phyloP scores from a whole-genome alignment of 1,140 invertebrate species.

The Druon quercuslanigerum region DNA sequence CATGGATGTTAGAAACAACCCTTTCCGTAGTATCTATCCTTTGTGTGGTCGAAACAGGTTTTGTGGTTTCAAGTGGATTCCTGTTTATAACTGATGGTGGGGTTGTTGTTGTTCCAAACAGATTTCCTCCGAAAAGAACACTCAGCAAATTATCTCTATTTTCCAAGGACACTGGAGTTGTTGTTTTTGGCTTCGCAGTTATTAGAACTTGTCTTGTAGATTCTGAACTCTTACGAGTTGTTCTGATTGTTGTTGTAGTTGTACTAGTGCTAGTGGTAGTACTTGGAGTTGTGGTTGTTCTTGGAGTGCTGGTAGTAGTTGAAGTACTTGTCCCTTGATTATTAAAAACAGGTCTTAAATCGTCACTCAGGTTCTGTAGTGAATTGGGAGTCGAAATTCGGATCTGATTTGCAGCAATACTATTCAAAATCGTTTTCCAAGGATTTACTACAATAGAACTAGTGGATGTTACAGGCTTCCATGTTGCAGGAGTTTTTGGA shows the following conservation, averaged over 20 bases:
- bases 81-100: conserved; percentile 38
- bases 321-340: not conserved
- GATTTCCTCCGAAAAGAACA: conserved; percentile 64
- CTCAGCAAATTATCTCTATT: conserved; percentile 64
- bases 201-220: conserved; percentile 40
- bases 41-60: conserved; percentile 45
- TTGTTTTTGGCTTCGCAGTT: conserved; percentile 50
- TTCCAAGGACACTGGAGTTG: conserved; percentile 52
- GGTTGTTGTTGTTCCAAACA: conserved; percentile 53
- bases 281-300: conserved; percentile 29
- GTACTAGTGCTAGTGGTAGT: conserved; percentile 35
- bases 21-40: conserved; percentile 39
- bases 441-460: not conserved
- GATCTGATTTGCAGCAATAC: conserved; percentile 1
- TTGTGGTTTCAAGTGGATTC: conserved; percentile 45
- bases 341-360: not conserved
- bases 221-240: not conserved
- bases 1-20: not conserved
- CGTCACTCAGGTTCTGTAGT: not conserved
- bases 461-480: conserved; percentile 45
- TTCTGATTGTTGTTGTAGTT: conserved; percentile 30
- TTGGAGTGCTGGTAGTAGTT: not conserved
- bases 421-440: conserved; percentile 4
- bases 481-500: conserved; percentile 41
- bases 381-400: conserved; percentile 17